Conservation (phyloP, 2,797 vertebrate species). For the Zalophus californianus region DNA sequence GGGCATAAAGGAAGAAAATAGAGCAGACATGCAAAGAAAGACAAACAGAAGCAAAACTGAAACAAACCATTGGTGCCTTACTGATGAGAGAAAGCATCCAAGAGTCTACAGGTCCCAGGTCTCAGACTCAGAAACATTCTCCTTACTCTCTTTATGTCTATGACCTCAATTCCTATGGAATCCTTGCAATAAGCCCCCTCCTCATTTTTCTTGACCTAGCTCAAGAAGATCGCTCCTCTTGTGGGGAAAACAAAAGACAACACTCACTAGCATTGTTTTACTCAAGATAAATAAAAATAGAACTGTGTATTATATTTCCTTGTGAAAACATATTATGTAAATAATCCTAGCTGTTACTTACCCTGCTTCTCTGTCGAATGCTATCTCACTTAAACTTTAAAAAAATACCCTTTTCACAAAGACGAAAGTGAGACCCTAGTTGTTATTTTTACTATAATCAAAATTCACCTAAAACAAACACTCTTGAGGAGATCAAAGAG, state of each 20-base stretch:
- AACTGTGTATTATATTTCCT: neutral
- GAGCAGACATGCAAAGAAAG: neutral
- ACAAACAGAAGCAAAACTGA: neutral
- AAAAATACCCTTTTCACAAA: neutral
- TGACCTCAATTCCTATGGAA: no score
- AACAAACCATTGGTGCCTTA: neutral
- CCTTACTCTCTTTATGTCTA: no score
- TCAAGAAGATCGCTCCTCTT: neutral
- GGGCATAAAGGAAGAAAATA: neutral
- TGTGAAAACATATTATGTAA: neutral
- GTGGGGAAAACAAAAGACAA: neutral
- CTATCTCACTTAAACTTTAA: neutral
- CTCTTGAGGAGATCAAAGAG: neutral
- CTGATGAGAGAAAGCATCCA: no score
- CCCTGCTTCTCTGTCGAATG: neutral
- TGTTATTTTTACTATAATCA: neutral
- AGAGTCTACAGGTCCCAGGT: fast-evolving
- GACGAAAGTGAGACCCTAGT: neutral
- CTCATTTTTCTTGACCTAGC: neutral
- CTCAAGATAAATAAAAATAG: neutral
- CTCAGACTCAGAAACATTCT: no score
- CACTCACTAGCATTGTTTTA: neutral
- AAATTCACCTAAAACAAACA: neutral
- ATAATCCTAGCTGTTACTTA: neutral
- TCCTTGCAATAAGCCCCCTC: neutral